Evolutionary conservation across 1,140 invertebrate species (phyloP).

Genomic region (Tribolium madens): DNA sequence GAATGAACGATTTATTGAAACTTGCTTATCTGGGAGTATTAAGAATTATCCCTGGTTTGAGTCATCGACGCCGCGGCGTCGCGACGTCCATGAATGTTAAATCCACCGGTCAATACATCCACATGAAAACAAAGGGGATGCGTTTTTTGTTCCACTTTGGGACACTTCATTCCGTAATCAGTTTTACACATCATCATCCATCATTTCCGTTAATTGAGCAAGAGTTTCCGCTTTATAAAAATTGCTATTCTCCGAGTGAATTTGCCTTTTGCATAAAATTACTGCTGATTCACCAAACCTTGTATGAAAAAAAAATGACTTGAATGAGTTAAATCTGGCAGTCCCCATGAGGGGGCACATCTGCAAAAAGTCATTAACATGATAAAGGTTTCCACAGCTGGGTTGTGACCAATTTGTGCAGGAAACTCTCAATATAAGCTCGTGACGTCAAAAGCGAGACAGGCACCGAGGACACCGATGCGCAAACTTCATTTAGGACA

Average conservation of each 20-base stretch:
- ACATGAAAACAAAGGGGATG: background rate
- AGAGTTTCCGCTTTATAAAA: slow-evolving; percentile 26
- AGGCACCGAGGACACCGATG: slow-evolving; percentile 11
- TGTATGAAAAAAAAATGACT: too few relatives aligned
- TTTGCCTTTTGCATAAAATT: too few relatives aligned
- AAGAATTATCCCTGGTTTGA: background rate
- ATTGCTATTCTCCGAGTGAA: slow-evolving; percentile 22
- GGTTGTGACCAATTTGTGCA: slow-evolving; percentile 8
- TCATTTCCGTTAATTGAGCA: slow-evolving; percentile 27
- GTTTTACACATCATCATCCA: background rate
- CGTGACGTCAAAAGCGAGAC: slow-evolving; percentile 31
- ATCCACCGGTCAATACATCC: background rate
- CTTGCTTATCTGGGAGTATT: background rate
- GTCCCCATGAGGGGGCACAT: background rate
- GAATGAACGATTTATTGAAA: background rate
- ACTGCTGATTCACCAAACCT: too few relatives aligned
- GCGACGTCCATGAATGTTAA: slow-evolving; percentile 24
- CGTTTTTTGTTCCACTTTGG: background rate
- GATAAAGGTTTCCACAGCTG: slow-evolving; percentile 3
- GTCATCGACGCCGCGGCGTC: slow-evolving; percentile 11
- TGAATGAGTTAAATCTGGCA: too few relatives aligned
- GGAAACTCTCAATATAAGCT: slow-evolving; percentile 29
- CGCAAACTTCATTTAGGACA: slow-evolving; percentile 28
- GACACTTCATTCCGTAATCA: background rate
- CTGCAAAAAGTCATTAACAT: slow-evolving; percentile 8